Conservation (phyloP, 2,113 vertebrate species). For the Onychostruthus taczanowskii region DNA sequence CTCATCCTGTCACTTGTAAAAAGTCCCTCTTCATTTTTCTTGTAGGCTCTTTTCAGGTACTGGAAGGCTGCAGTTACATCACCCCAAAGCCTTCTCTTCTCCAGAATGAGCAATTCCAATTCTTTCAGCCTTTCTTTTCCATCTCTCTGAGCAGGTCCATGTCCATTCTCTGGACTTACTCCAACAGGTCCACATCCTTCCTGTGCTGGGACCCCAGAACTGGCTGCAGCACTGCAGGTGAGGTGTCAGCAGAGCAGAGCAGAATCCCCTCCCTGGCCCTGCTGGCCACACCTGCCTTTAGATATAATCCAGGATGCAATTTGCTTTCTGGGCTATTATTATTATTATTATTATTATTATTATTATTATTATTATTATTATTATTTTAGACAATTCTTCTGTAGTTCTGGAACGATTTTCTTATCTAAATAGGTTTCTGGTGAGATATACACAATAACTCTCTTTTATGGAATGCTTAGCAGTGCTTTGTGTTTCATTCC, state of each 20-base stretch:
- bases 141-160: background rate
- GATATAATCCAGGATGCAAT: background rate
- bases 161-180: background rate
- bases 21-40: accelerated
- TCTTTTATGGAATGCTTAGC: background rate
- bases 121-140: background rate
- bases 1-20: background rate
- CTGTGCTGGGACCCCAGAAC: background rate
- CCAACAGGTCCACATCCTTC: background rate
- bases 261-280: background rate
- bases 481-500: background rate
- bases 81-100: background rate
- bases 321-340: background rate
- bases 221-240: background rate
- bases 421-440: background rate
- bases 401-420: background rate
- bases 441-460: background rate
- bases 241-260: background rate
- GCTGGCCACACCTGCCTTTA: accelerated
- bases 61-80: background rate
- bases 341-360: no score
- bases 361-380: no score
- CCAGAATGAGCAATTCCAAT: background rate
- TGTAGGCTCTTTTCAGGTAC: background rate
- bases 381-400: background rate